Evolutionary conservation across 2,888 invertebrate genomes (phyloP).

Genomic region (Hyposoter dolosus): DNA sequence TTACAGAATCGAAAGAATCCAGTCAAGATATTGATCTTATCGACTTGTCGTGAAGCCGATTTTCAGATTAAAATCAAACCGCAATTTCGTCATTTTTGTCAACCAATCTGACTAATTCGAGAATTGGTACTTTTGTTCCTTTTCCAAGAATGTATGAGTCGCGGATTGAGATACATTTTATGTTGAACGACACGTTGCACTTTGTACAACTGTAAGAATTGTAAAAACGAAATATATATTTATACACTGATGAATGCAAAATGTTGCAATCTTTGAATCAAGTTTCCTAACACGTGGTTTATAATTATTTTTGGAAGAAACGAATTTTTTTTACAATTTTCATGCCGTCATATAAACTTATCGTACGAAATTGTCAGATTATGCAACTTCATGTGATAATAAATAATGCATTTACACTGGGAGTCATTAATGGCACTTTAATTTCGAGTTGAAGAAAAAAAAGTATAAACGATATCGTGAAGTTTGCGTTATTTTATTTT

Average conservation of each 20-base stretch:
- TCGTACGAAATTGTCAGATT: background rate
- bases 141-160: background rate
- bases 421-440: background rate
- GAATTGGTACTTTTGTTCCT: background rate
- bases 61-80: background rate
- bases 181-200: background rate
- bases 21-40: constrained; percentile 56
- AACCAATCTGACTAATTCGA: background rate
- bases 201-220: background rate
- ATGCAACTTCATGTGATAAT: background rate
- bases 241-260: background rate
- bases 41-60: constrained; percentile 50
- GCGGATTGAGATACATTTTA: background rate
- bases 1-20: constrained; percentile 36
- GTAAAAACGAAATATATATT: constrained; percentile 1
- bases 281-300: background rate
- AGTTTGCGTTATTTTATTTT: no score
- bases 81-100: background rate
- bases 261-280: background rate
- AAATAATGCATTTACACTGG: background rate
- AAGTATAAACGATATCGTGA: no score
- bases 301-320: background rate
- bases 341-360: background rate
- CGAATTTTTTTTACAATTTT: background rate
- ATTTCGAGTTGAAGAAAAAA: background rate